These are phyloP conservation scores for Vanessa cardui DNA, from an alignment of 2,888 invertebrate species.

Conservation along the genomic window DNA sequence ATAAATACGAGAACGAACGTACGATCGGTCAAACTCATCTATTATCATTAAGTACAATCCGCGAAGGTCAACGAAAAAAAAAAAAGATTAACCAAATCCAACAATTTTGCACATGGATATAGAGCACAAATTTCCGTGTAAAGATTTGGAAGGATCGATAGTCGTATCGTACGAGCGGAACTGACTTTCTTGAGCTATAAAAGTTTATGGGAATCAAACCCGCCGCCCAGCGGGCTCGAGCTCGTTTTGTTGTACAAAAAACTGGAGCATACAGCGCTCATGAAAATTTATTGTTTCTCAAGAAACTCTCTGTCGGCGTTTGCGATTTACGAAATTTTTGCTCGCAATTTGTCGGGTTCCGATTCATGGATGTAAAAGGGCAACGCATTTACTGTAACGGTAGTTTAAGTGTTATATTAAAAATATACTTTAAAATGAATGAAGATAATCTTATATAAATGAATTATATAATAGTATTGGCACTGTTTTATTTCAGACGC, in stretches of 20 bases:
- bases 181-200: constrained; percentile 55
- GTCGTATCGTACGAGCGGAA: constrained; percentile 34
- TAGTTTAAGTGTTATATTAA: not conserved
- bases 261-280: constrained; percentile 65
- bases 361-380: constrained; percentile 39
- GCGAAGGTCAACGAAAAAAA: not conserved
- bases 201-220: constrained; percentile 62
- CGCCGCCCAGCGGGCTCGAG: constrained; percentile 47
- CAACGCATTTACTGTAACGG: constrained; percentile 2
- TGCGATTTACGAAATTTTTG: constrained; percentile 53
- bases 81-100: not conserved
- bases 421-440: not conserved
- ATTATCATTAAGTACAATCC: constrained; percentile 5
- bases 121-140: constrained; percentile 5
- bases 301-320: constrained; percentile 51
- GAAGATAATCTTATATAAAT: not conserved
- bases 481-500: too few relatives aligned
- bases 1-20: not conserved
- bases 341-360: constrained; percentile 57
- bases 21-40: constrained; percentile 4
- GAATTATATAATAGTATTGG: not conserved
- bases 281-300: constrained; percentile 71
- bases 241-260: constrained; percentile 52
- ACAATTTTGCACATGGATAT: not conserved
- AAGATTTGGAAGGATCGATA: constrained; percentile 2